Conservation (phyloP, 2,113 vertebrate genomes). For the Melozone crissalis region DNA sequence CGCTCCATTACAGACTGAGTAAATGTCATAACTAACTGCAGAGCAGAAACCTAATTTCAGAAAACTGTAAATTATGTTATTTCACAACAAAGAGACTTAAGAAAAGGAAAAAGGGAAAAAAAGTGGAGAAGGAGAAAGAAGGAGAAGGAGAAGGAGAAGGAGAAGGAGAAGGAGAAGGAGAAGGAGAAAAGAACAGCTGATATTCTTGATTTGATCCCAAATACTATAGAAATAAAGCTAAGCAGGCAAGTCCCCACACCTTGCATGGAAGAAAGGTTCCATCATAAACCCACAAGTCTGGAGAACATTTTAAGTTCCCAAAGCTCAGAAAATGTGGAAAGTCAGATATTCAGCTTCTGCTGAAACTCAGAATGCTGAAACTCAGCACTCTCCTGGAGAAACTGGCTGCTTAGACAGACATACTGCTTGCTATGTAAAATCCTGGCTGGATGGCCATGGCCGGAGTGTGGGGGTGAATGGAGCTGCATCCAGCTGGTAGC, state of each 20-base stretch:
- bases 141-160: rapidly evolving
- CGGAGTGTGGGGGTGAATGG: neutral
- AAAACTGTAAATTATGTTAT: neutral
- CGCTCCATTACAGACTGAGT: neutral
- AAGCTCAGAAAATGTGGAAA: neutral
- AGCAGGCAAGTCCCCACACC: neutral
- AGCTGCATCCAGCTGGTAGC: neutral
- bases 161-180: rapidly evolving
- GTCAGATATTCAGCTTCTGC: neutral
- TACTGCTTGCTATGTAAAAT: neutral
- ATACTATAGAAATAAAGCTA: neutral
- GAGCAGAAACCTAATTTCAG: neutral
- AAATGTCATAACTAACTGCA: neutral
- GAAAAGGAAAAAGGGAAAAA: neutral
- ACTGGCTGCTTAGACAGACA: neutral
- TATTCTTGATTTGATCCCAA: neutral
- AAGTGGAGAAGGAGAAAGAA: rapidly evolving
- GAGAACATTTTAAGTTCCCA: neutral
- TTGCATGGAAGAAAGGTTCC: neutral
- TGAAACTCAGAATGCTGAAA: too few species aligned
- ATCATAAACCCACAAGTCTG: neutral
- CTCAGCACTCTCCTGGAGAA: neutral
- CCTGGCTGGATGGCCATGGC: neutral
- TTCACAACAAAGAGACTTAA: neutral
- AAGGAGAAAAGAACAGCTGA: neutral